phyloP scores from a whole-genome alignment of 2,797 vertebrate genomes.

The Oreonectes daqikongensis region DNA sequence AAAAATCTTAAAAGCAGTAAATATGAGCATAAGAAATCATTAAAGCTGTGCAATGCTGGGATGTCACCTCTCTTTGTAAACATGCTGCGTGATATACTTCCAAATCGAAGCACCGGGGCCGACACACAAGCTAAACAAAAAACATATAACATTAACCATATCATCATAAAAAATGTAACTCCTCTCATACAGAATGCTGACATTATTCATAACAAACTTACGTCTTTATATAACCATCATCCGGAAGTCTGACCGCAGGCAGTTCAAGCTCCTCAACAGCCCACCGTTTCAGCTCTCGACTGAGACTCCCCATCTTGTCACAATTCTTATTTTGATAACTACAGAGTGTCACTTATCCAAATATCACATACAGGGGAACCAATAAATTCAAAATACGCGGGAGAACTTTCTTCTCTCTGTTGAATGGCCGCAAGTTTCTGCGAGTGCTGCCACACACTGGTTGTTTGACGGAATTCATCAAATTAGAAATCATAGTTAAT shows the following conservation, averaged over 20 bases:
- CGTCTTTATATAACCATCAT: slow-evolving; percentile 77
- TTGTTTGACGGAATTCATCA: neutral
- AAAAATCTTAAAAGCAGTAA: neutral
- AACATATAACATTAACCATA: neutral
- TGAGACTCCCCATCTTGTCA: slow-evolving; percentile 60
- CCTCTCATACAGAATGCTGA: neutral
- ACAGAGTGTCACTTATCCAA: neutral
- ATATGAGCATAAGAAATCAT: neutral
- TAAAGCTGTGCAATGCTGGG: no score
- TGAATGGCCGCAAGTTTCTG: neutral
- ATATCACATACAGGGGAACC: neutral
- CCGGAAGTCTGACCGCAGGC: slow-evolving; percentile 69
- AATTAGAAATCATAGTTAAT: no score
- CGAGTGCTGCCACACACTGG: neutral
- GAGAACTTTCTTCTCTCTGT: neutral
- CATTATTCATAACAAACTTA: slow-evolving; percentile 50
- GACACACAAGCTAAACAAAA: slow-evolving; percentile 74
- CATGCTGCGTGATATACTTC: slow-evolving; percentile 77
- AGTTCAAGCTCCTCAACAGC: slow-evolving; percentile 76
- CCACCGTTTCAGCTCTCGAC: slow-evolving; percentile 77
- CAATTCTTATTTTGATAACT: neutral
- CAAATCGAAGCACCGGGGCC: slow-evolving; percentile 79
- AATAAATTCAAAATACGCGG: neutral
- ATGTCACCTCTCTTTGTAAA: slow-evolving; percentile 77
- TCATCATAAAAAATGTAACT: neutral